phyloP scores from a whole-genome alignment of 1,140 invertebrate genomes.

The Drosophila jambulina region DNA sequence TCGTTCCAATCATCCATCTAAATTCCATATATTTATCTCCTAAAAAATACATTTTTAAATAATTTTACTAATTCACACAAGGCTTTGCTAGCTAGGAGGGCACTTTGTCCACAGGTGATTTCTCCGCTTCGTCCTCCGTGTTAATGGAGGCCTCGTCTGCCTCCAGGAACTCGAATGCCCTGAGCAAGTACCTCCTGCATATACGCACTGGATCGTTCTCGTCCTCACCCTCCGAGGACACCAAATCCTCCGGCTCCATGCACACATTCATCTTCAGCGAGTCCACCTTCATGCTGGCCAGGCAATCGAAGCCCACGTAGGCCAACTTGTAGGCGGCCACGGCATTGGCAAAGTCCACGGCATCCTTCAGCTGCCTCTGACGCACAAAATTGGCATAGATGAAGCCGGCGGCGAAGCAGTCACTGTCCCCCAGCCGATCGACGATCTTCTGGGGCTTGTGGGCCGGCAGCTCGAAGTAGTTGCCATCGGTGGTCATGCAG shows the following conservation, averaged over 20 bases:
- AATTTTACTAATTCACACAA: background rate
- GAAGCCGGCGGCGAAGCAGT: slow-evolving; percentile 88
- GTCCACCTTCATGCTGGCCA: slow-evolving; percentile 15
- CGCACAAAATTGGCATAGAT: slow-evolving; percentile 85
- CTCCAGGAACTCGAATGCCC: background rate
- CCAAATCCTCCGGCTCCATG: no score
- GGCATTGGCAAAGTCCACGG: slow-evolving; percentile 87
- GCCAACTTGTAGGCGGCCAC: slow-evolving; percentile 89
- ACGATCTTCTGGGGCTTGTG: slow-evolving; percentile 86
- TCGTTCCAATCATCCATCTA: slow-evolving; percentile 7
- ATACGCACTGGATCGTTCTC: background rate
- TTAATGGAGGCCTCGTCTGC: background rate
- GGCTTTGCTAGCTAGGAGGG: background rate
- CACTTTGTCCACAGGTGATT: background rate
- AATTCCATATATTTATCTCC: background rate
- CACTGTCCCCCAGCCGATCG: slow-evolving; percentile 89
- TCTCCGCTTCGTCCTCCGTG: background rate
- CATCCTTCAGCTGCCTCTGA: slow-evolving; percentile 23
- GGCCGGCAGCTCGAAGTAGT: slow-evolving; percentile 85
- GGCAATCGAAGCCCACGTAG: slow-evolving; percentile 85
- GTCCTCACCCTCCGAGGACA: background rate
- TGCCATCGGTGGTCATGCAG: slow-evolving; percentile 85
- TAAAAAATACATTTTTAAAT: slow-evolving; percentile 3
- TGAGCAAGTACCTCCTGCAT: slow-evolving; percentile 21
- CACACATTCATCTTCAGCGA: background rate